Evolutionary conservation across 2,113 vertebrate genomes (phyloP).

Genomic region (Trochalopteron elliotii): DNA sequence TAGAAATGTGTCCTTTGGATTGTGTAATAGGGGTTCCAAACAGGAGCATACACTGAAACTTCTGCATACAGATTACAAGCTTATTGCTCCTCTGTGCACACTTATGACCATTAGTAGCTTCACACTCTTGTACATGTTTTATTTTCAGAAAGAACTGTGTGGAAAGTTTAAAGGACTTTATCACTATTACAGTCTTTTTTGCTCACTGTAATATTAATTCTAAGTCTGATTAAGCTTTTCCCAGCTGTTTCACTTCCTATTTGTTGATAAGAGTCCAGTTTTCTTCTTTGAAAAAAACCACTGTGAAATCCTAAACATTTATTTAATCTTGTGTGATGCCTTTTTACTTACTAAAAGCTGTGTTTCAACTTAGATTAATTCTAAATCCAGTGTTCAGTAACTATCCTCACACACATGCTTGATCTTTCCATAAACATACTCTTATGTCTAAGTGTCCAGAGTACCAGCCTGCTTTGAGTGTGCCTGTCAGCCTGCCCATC

Average conservation of each 20-base stretch:
- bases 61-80: not conserved
- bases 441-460: not conserved
- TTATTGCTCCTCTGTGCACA: not conserved
- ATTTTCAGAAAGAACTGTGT: not conserved
- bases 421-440: not conserved
- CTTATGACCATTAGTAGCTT: not conserved
- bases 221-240: not conserved
- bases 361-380: not conserved
- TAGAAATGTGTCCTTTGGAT: not conserved
- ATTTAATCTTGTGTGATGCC: not conserved
- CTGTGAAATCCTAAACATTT: not conserved
- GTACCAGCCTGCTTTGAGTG: not conserved
- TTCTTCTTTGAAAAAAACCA: not conserved
- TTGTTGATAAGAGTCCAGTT: not conserved
- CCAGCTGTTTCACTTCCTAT: not conserved
- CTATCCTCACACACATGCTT: not conserved
- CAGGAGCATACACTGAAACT: accelerated
- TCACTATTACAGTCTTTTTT: not conserved
- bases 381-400: not conserved
- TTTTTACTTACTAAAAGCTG: not conserved
- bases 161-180: not conserved
- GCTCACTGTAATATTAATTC: not conserved
- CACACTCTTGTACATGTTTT: not conserved
- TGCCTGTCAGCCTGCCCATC: not conserved
- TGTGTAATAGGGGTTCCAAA: not conserved